Percentiles rank a stretch among this genome's conserved stretches.
Conservation (phyloP, 2,888 invertebrate genomes). For the Chloromyia formosa region DNA sequence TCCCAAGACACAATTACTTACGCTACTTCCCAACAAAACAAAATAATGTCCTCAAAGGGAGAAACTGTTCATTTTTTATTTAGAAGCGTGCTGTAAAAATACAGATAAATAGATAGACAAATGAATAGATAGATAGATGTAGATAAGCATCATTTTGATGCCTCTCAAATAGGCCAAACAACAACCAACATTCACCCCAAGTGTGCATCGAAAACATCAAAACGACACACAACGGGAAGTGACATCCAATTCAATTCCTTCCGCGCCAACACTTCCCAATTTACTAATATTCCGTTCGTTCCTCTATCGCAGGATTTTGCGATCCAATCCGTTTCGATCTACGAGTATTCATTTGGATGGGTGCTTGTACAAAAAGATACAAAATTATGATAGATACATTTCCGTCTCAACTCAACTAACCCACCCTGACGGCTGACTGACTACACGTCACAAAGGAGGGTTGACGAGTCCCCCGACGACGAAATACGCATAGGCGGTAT, state of each 20-base stretch:
- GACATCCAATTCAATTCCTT: conserved; percentile 63
- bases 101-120: conserved; percentile 11
- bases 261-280: conserved; percentile 63
- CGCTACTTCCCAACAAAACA: neutral
- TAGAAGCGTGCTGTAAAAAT: conserved; percentile 13
- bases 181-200: neutral
- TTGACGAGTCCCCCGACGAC: conserved; percentile 23
- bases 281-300: conserved; percentile 53
- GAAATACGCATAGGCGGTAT: conserved; percentile 3
- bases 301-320: conserved; percentile 51
- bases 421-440: neutral
- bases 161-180: conserved; percentile 11
- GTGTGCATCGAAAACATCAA: neutral
- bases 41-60: neutral
- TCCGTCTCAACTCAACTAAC: neutral
- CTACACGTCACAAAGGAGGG: conserved; percentile 7
- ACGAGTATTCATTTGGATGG: conserved; percentile 32
- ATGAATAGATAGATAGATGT: conserved; percentile 22
- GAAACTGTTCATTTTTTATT: neutral
- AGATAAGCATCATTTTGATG: conserved; percentile 2
- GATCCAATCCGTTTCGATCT: conserved; percentile 47
- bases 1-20: too few species aligned
- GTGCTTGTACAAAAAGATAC: conserved; percentile 39
- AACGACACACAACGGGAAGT: conserved; percentile 48
- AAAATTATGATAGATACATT: conserved; percentile 40